These are phyloP conservation scores for Hypomesus transpacificus DNA, from an alignment of 2,113 vertebrate species.

Conservation along the genomic window DNA sequence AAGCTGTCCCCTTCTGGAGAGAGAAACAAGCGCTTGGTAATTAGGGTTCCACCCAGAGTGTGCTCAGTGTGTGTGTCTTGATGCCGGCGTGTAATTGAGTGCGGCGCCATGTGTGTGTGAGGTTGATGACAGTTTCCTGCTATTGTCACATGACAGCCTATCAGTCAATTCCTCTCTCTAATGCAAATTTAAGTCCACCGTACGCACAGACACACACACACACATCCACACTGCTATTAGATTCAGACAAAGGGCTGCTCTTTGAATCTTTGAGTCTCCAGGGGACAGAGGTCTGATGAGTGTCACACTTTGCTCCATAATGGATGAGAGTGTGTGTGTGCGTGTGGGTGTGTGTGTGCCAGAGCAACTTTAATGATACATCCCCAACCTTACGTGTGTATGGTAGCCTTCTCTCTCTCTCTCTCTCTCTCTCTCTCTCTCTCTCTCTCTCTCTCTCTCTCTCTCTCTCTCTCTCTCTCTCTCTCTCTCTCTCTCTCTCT, in stretches of 20 bases:
- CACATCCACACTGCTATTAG: slow-evolving; percentile 7
- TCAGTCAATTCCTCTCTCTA: slow-evolving; percentile 42
- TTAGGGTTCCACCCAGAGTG: slow-evolving; percentile 49
- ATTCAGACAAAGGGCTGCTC: slow-evolving; percentile 26
- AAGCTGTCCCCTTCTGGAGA: not conserved
- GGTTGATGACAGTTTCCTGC: slow-evolving; percentile 37
- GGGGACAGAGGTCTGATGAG: slow-evolving; percentile 32
- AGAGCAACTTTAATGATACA: not conserved
- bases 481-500: too few relatives aligned
- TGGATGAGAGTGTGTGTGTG: slow-evolving; percentile 11
- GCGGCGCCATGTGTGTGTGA: slow-evolving; percentile 8
- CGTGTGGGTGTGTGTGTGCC: slow-evolving; percentile 16
- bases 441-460: slow-evolving; percentile 22
- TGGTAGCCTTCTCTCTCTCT: slow-evolving; percentile 4
- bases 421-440: slow-evolving; percentile 26
- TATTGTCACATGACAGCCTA: slow-evolving; percentile 53
- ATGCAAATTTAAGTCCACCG: slow-evolving; percentile 24
- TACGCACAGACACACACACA: slow-evolving; percentile 8
- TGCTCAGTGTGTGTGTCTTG: slow-evolving; percentile 15
- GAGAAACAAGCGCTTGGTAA: slow-evolving; percentile 28
- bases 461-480: slow-evolving; percentile 18
- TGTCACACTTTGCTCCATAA: slow-evolving; percentile 12
- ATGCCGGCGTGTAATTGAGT: slow-evolving; percentile 33
- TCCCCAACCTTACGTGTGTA: not conserved
- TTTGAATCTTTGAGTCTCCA: slow-evolving; percentile 22